These are phyloP conservation scores for Panagrolaimus sp. DNA, from an alignment of 1,140 invertebrate genomes.

Conservation along the genomic window DNA sequence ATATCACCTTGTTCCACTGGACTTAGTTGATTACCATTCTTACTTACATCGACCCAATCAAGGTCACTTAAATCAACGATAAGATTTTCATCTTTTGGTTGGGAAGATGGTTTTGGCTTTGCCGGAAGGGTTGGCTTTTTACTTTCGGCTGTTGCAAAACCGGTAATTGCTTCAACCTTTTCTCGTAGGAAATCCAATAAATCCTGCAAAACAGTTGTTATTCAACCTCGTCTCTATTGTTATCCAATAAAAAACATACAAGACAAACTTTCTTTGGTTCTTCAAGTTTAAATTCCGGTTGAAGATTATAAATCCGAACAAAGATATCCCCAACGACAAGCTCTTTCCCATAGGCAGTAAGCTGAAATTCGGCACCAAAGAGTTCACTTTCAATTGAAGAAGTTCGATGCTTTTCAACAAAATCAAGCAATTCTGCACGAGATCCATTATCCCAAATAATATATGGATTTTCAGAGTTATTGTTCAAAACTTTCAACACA, in stretches of 20 bases:
- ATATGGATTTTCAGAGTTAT: constrained; percentile 90
- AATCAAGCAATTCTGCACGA: constrained; percentile 81
- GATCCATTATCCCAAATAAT: constrained; percentile 96
- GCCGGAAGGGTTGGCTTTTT: constrained; percentile 65
- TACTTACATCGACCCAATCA: constrained; percentile 27
- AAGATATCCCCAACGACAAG: constrained; percentile 89
- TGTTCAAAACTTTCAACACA: constrained; percentile 85
- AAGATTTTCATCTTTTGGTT: constrained; percentile 64
- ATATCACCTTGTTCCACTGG: constrained; percentile 65
- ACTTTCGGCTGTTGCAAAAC: neutral
- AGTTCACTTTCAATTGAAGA: constrained; percentile 64
- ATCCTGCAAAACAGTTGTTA: no score
- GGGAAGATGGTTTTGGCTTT: constrained; percentile 65
- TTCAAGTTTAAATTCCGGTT: constrained; percentile 80
- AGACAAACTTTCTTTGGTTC: constrained; percentile 62
- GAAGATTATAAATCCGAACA: constrained; percentile 90
- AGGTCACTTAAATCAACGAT: constrained; percentile 26
- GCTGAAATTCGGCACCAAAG: constrained; percentile 71
- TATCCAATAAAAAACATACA: no score
- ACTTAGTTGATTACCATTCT: constrained; percentile 34
- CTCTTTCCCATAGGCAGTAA: constrained; percentile 75
- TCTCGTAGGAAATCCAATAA: constrained; percentile 68
- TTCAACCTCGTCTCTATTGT: constrained; percentile 81
- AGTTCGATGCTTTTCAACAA: constrained; percentile 73
- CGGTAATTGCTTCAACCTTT: neutral